Evolutionary conservation across 1,140 invertebrate genomes (phyloP).

Genomic region (Charaxes varanes): DNA sequence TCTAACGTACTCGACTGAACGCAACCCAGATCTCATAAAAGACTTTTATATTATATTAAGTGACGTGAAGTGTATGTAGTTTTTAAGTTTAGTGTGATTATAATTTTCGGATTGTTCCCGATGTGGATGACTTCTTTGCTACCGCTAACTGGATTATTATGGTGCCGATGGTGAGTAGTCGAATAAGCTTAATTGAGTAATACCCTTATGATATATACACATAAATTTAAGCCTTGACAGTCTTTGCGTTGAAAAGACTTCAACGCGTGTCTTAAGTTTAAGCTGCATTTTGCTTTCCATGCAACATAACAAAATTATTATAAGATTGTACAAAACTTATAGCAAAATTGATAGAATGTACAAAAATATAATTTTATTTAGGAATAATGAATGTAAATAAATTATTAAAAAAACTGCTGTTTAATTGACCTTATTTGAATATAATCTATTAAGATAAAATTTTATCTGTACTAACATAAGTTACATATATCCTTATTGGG

Average conservation of each 20-base stretch:
- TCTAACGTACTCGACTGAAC: conserved; percentile 55
- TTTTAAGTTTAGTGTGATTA: conserved; percentile 65
- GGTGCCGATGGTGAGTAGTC: conserved; percentile 27
- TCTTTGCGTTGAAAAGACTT: conserved; percentile 54
- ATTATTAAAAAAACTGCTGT: too few relatives aligned
- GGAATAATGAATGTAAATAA: too few relatives aligned
- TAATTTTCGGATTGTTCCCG: conserved; percentile 46
- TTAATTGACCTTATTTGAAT: too few relatives aligned
- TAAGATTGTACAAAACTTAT: too few relatives aligned
- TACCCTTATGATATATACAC: too few relatives aligned
- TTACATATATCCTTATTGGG: too few relatives aligned
- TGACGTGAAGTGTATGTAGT: conserved; percentile 60
- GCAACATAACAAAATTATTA: too few relatives aligned
- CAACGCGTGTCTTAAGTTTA: conserved; percentile 47
- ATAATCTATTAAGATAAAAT: too few relatives aligned
- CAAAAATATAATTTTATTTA: too few relatives aligned
- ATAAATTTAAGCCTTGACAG: conserved; percentile 10
- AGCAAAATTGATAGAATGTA: too few relatives aligned
- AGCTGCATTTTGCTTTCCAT: not conserved
- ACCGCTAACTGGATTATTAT: conserved; percentile 33
- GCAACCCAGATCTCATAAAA: conserved; percentile 69
- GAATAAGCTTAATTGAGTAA: too few relatives aligned
- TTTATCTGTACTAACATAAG: too few relatives aligned
- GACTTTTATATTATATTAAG: conserved; percentile 68
- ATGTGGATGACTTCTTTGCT: conserved; percentile 51